A percentile compares a stretch with the other conserved stretches of the same genome.
These are phyloP conservation scores for Chaetura pelagica DNA, from an alignment of 2,113 vertebrate genomes.

Conservation along the genomic window DNA sequence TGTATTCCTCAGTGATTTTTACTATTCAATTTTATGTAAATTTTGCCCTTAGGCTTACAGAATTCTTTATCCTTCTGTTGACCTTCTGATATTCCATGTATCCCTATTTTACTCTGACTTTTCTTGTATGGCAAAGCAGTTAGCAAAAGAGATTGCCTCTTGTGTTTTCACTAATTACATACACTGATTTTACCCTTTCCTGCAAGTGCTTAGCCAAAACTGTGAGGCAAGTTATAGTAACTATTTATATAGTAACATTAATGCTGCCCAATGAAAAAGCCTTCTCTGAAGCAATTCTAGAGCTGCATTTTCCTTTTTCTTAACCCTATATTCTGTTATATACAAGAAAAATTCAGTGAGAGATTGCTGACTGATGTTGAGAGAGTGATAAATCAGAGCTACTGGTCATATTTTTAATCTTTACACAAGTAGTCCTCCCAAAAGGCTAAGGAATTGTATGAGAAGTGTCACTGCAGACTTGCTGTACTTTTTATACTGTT, in stretches of 20 bases:
- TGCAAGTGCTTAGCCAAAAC: not conserved
- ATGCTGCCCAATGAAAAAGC: not conserved
- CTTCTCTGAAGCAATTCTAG: not conserved
- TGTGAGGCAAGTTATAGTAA: not conserved
- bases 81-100: not conserved
- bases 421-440: not conserved
- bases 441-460: not conserved
- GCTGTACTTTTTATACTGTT: not conserved
- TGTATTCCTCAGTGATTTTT: not conserved
- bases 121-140: not conserved
- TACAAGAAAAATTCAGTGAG: not conserved
- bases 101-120: not conserved
- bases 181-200: not conserved
- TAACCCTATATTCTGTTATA: not conserved
- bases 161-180: not conserved
- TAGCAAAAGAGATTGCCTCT: not conserved
- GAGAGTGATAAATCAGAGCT: not conserved
- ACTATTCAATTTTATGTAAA: not conserved
- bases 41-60: not conserved
- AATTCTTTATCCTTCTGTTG: not conserved
- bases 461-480: not conserved
- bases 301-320: not conserved
- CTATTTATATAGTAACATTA: not conserved
- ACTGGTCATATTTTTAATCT: not conserved
- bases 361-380: not conserved